Conservation (phyloP, 2,113 vertebrate species). For the Pteronura brasiliensis region DNA sequence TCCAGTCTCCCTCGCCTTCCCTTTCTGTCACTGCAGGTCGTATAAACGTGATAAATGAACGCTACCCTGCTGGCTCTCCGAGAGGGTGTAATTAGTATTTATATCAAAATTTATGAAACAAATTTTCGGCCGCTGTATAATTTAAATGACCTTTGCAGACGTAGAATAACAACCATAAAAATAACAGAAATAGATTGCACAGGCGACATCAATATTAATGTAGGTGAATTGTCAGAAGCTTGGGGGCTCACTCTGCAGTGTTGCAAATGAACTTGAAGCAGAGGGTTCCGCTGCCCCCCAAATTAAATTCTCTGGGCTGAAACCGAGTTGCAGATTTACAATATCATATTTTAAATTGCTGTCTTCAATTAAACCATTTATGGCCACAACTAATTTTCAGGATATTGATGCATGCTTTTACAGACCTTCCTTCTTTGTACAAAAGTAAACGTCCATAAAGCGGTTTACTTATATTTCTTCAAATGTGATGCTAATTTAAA, state of each 20-base stretch:
- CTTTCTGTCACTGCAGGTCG: slow-evolving; percentile 80
- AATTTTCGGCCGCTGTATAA: slow-evolving; percentile 87
- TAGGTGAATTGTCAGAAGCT: slow-evolving; percentile 78
- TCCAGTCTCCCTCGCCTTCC: slow-evolving; percentile 71
- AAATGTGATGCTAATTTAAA: slow-evolving; percentile 85
- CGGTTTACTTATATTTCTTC: slow-evolving; percentile 77
- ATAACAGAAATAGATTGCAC: slow-evolving; percentile 85
- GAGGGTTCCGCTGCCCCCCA: slow-evolving; percentile 66
- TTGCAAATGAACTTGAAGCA: slow-evolving; percentile 79
- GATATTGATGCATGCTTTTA: slow-evolving; percentile 77
- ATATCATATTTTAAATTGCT: slow-evolving; percentile 79
- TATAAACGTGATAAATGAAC: slow-evolving; percentile 88
- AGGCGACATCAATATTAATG: slow-evolving; percentile 86
- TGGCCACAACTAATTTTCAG: slow-evolving; percentile 82
- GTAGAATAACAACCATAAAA: slow-evolving; percentile 87
- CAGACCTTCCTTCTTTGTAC: slow-evolving; percentile 69
- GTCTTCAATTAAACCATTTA: slow-evolving; percentile 84
- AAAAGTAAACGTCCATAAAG: slow-evolving; percentile 72
- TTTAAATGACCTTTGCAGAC: slow-evolving; percentile 88
- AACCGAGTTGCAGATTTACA: slow-evolving; percentile 81
- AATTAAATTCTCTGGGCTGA: slow-evolving; percentile 82
- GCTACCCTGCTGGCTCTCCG: slow-evolving; percentile 86
- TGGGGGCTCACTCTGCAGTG: slow-evolving; percentile 71
- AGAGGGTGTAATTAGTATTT: slow-evolving; percentile 88
- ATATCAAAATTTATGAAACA: slow-evolving; percentile 89